Evolutionary conservation across 2,797 vertebrate genomes (phyloP).

Genomic region (Vireo griseus): DNA sequence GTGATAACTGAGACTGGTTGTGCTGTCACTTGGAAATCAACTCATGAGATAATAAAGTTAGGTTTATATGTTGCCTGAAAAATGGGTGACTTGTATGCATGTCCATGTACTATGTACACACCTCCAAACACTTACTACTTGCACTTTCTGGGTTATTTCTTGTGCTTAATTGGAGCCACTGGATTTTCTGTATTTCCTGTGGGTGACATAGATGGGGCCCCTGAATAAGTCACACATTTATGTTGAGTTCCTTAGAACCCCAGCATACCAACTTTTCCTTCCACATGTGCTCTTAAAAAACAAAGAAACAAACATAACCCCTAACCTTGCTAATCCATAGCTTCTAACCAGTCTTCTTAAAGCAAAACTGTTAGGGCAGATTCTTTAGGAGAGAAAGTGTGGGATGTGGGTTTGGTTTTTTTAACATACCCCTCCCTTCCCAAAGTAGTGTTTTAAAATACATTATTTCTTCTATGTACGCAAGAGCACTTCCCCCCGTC

Average conservation of each 20-base stretch:
- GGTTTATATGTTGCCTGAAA: neutral
- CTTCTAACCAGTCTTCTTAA: neutral
- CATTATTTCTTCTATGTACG: accelerated
- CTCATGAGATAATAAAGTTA: neutral
- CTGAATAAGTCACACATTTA: neutral
- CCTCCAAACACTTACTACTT: neutral
- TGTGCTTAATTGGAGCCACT: neutral
- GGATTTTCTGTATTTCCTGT: neutral
- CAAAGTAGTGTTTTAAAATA: neutral
- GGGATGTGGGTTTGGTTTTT: neutral
- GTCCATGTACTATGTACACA: neutral
- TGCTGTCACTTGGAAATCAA: neutral
- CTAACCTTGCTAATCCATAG: neutral
- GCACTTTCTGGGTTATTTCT: neutral
- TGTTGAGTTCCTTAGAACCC: neutral
- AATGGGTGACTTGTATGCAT: neutral
- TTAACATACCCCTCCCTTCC: neutral
- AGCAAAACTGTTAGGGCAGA: neutral
- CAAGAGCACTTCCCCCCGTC: neutral
- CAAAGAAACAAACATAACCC: neutral
- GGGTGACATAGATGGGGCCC: neutral
- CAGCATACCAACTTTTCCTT: neutral
- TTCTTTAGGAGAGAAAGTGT: neutral
- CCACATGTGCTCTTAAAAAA: neutral
- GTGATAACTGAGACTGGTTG: neutral